These are phyloP conservation scores for Catalaphyllia jardinei DNA, from an alignment of 64 coral and sea anemone genomes.

Conservation along the genomic window DNA sequence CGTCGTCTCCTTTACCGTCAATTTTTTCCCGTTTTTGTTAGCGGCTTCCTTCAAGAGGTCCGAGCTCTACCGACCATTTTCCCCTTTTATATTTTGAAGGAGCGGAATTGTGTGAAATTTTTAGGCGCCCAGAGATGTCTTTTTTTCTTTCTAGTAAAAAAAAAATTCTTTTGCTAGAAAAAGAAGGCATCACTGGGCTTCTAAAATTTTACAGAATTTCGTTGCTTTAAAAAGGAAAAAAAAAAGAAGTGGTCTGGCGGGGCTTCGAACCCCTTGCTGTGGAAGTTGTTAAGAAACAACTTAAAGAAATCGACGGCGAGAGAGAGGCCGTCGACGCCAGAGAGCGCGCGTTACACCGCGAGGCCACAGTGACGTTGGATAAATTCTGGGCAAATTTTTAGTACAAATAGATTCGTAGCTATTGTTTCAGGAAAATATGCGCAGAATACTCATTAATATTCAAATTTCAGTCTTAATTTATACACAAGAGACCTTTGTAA, in stretches of 20 bases:
- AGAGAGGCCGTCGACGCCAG: background rate
- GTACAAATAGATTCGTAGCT: background rate
- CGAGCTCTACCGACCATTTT: background rate
- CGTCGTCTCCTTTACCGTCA: background rate
- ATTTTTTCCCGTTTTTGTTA: background rate
- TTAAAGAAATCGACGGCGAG: background rate
- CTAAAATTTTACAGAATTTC: background rate
- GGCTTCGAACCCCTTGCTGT: background rate
- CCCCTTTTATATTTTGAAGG: background rate
- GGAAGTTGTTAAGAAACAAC: background rate
- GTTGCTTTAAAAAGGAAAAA: background rate
- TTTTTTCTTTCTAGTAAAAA: background rate
- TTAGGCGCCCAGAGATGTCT: background rate
- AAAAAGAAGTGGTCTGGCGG: background rate
- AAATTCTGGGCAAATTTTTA: background rate
- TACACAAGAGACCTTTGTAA: background rate
- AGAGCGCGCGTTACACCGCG: background rate
- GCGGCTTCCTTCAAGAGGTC: background rate
- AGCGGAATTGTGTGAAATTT: background rate
- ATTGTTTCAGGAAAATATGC: background rate
- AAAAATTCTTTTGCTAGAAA: background rate
- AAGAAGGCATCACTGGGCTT: background rate
- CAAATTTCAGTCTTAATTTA: background rate
- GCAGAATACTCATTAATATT: background rate
- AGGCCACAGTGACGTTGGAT: background rate